Percentiles rank a stretch among this genome's conserved stretches.
Evolutionary conservation across 2,888 invertebrate species (phyloP).

Genomic region (Celastrina argiolus): DNA sequence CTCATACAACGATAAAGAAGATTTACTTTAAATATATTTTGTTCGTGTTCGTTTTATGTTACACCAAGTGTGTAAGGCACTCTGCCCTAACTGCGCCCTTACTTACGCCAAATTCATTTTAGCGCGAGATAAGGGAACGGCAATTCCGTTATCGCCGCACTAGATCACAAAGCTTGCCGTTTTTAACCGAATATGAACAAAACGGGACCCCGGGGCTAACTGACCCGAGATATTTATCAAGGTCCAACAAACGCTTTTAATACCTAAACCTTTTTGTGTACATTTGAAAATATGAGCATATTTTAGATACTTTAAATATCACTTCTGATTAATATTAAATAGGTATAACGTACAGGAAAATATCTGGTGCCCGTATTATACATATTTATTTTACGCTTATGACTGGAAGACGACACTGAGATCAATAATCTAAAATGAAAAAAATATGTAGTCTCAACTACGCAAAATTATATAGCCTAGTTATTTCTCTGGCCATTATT

Average conservation of each 20-base stretch:
- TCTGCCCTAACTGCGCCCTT: slow-evolving; percentile 24
- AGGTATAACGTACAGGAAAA: too few species aligned
- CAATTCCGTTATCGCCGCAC: slow-evolving; percentile 52
- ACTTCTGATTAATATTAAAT: not conserved
- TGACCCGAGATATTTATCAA: slow-evolving; percentile 57
- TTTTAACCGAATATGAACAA: slow-evolving; percentile 60
- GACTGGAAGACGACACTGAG: too few species aligned
- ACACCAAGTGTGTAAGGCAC: not conserved
- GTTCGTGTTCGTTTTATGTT: not conserved
- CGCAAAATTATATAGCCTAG: too few species aligned
- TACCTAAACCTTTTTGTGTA: slow-evolving; percentile 9
- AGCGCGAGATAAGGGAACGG: slow-evolving; percentile 50
- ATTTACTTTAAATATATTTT: too few species aligned
- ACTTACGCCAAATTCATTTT: slow-evolving; percentile 46
- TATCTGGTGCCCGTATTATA: too few species aligned
- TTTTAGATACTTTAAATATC: not conserved
- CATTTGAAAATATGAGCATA: not conserved
- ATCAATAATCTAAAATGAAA: too few species aligned
- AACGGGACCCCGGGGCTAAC: slow-evolving; percentile 52
- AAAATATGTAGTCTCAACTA: too few species aligned
- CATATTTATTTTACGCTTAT: too few species aligned
- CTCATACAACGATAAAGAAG: too few species aligned
- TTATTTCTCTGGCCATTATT: too few species aligned
- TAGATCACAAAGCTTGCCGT: slow-evolving; percentile 55
- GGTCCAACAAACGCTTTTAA: slow-evolving; percentile 43